Percentiles rank a stretch among this genome's conserved stretches.
These are phyloP conservation scores for Lordiphosa clarofinis DNA, from an alignment of 1,140 invertebrate species.

Conservation along the genomic window DNA sequence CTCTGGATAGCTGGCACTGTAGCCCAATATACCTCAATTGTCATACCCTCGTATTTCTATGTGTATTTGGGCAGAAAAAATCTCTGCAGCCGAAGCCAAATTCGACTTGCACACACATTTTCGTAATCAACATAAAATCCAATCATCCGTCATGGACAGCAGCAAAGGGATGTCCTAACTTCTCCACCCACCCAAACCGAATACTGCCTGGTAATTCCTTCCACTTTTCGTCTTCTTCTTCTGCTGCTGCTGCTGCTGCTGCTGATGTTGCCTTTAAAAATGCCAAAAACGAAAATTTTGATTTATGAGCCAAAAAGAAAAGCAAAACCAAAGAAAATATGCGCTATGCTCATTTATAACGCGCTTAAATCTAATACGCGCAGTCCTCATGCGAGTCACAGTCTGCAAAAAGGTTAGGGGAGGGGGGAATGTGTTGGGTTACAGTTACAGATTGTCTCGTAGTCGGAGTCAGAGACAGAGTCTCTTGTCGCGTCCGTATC, in stretches of 20 bases:
- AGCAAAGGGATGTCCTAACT: slow-evolving; percentile 56
- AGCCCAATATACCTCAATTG: too few relatives aligned
- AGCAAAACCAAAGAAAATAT: slow-evolving; percentile 55
- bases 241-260: slow-evolving; percentile 20
- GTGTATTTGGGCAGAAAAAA: slow-evolving; percentile 2
- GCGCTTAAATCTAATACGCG: slow-evolving; percentile 76
- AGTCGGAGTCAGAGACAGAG: slow-evolving; percentile 34
- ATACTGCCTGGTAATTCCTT: slow-evolving; percentile 7
- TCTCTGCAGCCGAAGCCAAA: slow-evolving; percentile 29
- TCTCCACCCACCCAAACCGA: neutral
- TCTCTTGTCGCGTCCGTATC: slow-evolving; percentile 57
- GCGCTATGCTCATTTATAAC: slow-evolving; percentile 71
- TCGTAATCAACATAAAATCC: slow-evolving; percentile 77
- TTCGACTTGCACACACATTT: slow-evolving; percentile 53
- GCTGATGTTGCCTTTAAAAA: slow-evolving; percentile 63
- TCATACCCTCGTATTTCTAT: too few relatives aligned
- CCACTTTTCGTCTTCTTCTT: neutral
- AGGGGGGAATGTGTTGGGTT: slow-evolving; percentile 13
- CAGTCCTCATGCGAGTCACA: slow-evolving; percentile 53
- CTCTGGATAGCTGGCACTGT: too few relatives aligned
- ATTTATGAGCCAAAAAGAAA: slow-evolving; percentile 57
- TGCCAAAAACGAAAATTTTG: slow-evolving; percentile 76
- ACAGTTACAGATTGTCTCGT: slow-evolving; percentile 13
- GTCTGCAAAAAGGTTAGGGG: slow-evolving; percentile 5
- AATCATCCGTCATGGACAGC: slow-evolving; percentile 76